These are phyloP conservation scores for Drosophila kambysellisi DNA, from an alignment of 2,888 invertebrate genomes.

Conservation along the genomic window DNA sequence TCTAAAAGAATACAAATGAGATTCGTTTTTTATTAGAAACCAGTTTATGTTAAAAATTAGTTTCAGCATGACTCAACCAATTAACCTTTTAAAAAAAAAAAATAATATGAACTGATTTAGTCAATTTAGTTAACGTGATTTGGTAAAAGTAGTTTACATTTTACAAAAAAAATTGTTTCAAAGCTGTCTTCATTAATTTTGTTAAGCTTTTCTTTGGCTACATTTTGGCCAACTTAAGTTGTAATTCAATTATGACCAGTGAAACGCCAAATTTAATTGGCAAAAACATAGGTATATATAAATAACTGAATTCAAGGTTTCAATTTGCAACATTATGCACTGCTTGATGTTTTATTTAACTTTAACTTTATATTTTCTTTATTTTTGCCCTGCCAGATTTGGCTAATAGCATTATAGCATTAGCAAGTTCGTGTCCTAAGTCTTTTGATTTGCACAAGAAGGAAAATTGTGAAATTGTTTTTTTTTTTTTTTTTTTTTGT, in stretches of 20 bases:
- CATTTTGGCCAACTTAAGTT: conserved; percentile 30
- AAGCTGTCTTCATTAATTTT: conserved; percentile 2
- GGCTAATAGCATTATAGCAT: conserved; percentile 15
- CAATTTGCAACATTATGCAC: conserved; percentile 3
- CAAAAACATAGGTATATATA: neutral
- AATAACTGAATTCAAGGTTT: conserved; percentile 18
- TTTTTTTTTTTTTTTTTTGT: neutral
- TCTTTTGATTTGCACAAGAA: conserved; percentile 44
- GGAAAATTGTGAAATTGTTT: conserved; percentile 20
- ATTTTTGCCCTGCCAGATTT: neutral
- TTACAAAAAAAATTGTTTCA: neutral
- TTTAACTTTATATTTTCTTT: neutral
- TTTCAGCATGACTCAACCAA: neutral
- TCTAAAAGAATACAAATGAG: neutral
- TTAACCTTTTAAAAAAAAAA: neutral
- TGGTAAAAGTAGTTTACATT: neutral
- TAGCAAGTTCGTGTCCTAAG: conserved; percentile 59
- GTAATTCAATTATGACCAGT: conserved; percentile 53
- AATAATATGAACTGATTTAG: neutral
- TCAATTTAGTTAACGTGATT: neutral
- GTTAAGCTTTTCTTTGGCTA: conserved; percentile 10
- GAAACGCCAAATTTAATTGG: conserved; percentile 3
- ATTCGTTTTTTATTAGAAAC: neutral
- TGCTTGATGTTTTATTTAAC: too few species aligned
- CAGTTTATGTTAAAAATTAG: neutral